These are phyloP conservation scores for Latrodectus hesperus DNA, from an alignment of 2,888 invertebrate species.

Conservation along the genomic window DNA sequence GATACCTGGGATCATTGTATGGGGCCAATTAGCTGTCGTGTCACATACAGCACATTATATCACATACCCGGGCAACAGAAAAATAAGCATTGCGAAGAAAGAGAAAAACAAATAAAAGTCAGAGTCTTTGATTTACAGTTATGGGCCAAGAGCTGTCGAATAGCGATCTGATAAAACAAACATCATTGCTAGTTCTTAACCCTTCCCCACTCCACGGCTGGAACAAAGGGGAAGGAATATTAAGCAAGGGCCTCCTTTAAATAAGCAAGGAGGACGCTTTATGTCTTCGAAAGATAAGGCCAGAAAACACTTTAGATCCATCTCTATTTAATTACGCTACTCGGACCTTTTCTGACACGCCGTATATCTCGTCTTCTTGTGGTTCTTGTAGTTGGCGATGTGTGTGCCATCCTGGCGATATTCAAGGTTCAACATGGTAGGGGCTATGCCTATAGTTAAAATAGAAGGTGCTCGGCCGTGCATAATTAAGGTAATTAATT, in stretches of 20 bases:
- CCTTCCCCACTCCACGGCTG: constrained; percentile 4
- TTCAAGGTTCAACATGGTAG: constrained; percentile 5
- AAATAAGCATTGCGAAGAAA: background rate
- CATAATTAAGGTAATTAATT: background rate
- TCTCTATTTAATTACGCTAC: constrained; percentile 59
- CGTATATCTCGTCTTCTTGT: constrained; percentile 47
- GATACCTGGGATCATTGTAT: background rate
- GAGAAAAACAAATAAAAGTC: background rate
- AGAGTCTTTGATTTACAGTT: constrained; percentile 42
- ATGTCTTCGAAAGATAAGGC: constrained; percentile 56
- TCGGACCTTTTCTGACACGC: constrained; percentile 56
- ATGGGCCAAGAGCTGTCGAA: constrained; percentile 31
- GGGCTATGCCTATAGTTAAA: background rate
- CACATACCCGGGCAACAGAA: background rate
- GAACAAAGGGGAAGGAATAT: constrained; percentile 39
- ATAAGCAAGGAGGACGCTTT: constrained; percentile 50
- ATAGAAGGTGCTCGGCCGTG: background rate
- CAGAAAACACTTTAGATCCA: constrained; percentile 61
- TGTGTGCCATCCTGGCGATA: background rate
- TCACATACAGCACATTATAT: background rate
- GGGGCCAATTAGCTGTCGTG: background rate
- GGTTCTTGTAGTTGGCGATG: constrained; percentile 26
- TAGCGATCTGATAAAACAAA: constrained; percentile 26
- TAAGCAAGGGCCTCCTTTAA: constrained; percentile 46
- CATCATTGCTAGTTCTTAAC: background rate